phyloP scores from a whole-genome alignment of 2,888 invertebrate genomes.

The Eremobia ochroleuca region DNA sequence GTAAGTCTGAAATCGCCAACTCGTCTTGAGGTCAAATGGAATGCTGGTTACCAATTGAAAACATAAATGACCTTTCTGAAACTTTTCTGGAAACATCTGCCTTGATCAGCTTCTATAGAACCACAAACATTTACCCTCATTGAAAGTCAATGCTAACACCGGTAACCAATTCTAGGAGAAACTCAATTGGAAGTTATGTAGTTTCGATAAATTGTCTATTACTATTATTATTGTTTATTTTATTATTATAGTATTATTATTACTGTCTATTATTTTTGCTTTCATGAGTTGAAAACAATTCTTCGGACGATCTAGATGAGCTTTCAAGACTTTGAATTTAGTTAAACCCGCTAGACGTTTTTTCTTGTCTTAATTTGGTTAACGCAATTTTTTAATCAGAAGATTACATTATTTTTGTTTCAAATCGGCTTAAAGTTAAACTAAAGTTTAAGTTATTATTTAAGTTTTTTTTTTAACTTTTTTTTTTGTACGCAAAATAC shows the following conservation, averaged over 20 bases:
- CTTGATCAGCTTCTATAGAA: constrained; percentile 15
- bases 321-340: constrained; percentile 11
- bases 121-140: not conserved
- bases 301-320: constrained; percentile 4
- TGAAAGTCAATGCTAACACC: constrained; percentile 18
- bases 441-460: not conserved
- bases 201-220: constrained; percentile 20
- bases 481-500: too few species aligned
- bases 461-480: too few species aligned
- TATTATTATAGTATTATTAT: too few species aligned
- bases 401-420: not conserved
- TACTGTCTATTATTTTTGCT: constrained; percentile 27
- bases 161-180: not conserved
- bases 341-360: not conserved
- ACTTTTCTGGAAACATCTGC: not conserved
- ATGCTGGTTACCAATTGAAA: not conserved
- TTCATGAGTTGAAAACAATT: constrained; percentile 36
- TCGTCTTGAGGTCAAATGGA: not conserved
- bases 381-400: not conserved
- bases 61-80: constrained; percentile 13
- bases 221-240: too few species aligned
- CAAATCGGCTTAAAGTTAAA: not conserved
- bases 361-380: not conserved
- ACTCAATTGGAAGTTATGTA: constrained; percentile 27
- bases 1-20: not conserved